Conservation (phyloP, 2,113 vertebrate species). For the Garra rufa region DNA sequence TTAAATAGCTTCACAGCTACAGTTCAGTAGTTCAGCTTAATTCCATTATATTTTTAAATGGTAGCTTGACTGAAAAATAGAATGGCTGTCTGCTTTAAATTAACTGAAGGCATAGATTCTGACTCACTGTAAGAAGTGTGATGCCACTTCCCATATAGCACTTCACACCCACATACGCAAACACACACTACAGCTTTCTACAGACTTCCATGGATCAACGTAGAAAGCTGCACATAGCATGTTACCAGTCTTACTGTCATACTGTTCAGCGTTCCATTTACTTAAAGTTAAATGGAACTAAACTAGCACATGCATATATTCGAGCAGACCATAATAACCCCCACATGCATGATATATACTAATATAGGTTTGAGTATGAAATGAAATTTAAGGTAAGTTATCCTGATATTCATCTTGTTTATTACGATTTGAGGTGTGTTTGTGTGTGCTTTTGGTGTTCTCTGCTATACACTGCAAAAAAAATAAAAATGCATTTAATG, state of each 20-base stretch:
- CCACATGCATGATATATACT: conserved; percentile 46
- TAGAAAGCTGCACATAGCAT: neutral
- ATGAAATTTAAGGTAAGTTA: neutral
- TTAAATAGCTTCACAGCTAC: conserved; percentile 4
- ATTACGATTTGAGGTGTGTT: conserved; percentile 52
- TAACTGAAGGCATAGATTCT: neutral
- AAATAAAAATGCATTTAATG: neutral
- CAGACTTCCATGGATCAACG: neutral
- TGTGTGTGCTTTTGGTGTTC: conserved; percentile 11
- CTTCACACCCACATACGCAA: neutral
- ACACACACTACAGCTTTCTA: neutral
- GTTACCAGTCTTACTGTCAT: neutral
- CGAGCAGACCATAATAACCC: conserved; percentile 40
- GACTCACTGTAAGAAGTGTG: conserved; percentile 8
- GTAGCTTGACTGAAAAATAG: neutral
- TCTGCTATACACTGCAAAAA: conserved; percentile 19
- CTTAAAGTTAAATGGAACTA: neutral
- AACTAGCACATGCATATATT: conserved; percentile 19
- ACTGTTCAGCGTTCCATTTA: neutral
- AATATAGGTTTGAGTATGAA: conserved; percentile 33
- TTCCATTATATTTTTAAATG: neutral
- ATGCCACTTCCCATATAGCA: conserved; percentile 9
- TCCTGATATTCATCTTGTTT: neutral
- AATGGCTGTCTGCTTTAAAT: neutral
- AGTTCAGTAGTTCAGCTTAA: neutral